Evolutionary conservation across 2,888 invertebrate genomes (phyloP).

Genomic region (Scaptomyza tumidula): DNA sequence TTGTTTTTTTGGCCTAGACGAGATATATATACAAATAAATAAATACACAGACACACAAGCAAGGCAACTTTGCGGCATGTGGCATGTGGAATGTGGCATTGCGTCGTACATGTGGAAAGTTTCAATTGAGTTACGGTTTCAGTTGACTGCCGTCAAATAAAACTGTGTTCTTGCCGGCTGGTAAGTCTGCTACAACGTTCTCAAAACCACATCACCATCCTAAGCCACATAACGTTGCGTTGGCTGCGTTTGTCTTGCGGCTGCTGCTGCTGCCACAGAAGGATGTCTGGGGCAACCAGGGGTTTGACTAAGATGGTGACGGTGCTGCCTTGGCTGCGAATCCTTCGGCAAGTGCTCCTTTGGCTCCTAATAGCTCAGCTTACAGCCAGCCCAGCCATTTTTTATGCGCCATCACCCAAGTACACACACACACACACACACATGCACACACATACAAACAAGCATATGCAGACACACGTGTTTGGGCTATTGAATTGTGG

Average conservation of each 20-base stretch:
- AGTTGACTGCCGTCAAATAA: constrained; percentile 57
- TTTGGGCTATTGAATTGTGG: constrained; percentile 32
- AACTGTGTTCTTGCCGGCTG: constrained; percentile 48
- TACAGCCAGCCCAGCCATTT: constrained; percentile 47
- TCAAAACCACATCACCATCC: constrained; percentile 25
- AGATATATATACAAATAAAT: background rate
- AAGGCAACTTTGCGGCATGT: constrained; percentile 2
- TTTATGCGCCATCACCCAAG: constrained; percentile 44
- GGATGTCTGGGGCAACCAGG: background rate
- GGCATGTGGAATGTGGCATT: constrained; percentile 20
- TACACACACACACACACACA: constrained; percentile 4
- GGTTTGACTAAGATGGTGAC: background rate
- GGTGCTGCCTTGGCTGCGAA: constrained; percentile 3
- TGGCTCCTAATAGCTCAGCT: constrained; percentile 17
- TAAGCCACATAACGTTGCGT: constrained; percentile 37
- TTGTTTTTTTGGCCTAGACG: constrained; percentile 32
- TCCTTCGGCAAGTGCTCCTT: constrained; percentile 8
- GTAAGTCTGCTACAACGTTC: constrained; percentile 29
- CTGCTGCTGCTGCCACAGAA: background rate
- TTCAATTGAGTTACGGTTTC: constrained; percentile 70
- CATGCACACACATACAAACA: constrained; percentile 6
- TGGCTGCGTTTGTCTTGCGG: constrained; percentile 13
- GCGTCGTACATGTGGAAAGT: constrained; percentile 48
- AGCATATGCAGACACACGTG: constrained; percentile 2
- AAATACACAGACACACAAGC: constrained; percentile 13